phyloP scores from a whole-genome alignment of 2,888 invertebrate genomes.

The Tipula lateralis region DNA sequence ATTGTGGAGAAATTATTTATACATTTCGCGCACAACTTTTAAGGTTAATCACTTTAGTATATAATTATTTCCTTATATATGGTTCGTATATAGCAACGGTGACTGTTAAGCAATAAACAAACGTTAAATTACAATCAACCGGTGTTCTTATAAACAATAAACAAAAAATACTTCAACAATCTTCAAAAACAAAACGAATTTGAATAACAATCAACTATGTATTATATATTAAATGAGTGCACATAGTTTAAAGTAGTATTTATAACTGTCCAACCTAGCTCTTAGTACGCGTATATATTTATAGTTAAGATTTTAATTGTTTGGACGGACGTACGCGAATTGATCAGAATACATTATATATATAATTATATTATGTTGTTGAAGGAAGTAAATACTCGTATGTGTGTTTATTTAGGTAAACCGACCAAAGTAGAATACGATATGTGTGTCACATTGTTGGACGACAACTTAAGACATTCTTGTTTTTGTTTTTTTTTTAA shows the following conservation, averaged over 20 bases:
- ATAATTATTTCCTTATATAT: background rate
- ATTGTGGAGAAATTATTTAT: background rate
- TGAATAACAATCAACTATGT: constrained; percentile 3
- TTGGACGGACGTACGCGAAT: background rate
- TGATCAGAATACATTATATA: background rate
- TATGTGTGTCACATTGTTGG: background rate
- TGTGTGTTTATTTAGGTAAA: background rate
- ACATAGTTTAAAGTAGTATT: background rate
- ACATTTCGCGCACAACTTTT: background rate
- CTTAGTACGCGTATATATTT: too few species aligned
- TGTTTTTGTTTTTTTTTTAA: background rate
- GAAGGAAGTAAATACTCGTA: background rate
- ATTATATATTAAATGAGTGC: background rate
- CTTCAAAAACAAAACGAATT: background rate
- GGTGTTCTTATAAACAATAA: background rate
- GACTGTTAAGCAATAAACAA: background rate
- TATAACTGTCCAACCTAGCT: constrained; percentile 24
- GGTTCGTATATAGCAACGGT: background rate
- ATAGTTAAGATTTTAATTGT: too few species aligned
- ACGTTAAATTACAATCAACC: background rate
- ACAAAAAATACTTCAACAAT: background rate
- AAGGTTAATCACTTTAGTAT: background rate
- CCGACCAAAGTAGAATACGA: constrained; percentile 9
- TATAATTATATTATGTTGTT: background rate
- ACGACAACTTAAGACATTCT: background rate